These are phyloP conservation scores for Pseudochirops cupreus DNA, from an alignment of 2,797 vertebrate genomes.

Conservation along the genomic window DNA sequence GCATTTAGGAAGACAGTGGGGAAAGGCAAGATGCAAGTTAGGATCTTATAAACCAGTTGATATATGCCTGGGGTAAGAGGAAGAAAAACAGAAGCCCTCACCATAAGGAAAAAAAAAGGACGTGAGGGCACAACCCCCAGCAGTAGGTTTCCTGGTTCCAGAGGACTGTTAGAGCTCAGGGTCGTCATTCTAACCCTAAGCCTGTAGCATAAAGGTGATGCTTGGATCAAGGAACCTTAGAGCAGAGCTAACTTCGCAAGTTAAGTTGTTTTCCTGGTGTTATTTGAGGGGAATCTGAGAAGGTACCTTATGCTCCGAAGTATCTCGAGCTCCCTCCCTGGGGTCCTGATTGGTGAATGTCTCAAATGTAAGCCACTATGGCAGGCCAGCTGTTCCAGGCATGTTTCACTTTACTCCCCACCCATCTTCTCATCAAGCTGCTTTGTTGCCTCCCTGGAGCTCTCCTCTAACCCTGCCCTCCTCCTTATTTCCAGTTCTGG, in stretches of 20 bases:
- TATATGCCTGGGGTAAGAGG: background rate
- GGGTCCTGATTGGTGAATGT: background rate
- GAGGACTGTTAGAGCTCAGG: background rate
- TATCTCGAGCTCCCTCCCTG: background rate
- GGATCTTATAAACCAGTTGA: background rate
- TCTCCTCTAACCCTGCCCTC: background rate
- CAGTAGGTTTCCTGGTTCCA: background rate
- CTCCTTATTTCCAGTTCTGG: background rate
- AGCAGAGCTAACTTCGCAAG: background rate
- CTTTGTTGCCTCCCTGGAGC: background rate
- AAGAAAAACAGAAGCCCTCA: background rate
- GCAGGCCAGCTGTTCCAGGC: background rate
- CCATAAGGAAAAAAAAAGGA: background rate
- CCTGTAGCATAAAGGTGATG: background rate
- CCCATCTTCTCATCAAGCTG: background rate
- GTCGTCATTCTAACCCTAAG: background rate
- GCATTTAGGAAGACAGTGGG: background rate
- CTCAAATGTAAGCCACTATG: background rate
- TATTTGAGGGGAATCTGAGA: background rate
- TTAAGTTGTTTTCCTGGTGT: background rate
- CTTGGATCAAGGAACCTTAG: background rate
- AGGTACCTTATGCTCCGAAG: background rate
- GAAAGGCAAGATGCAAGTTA: background rate
- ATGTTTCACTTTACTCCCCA: background rate
- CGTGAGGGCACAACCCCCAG: background rate